Evolutionary conservation across 2,888 invertebrate genomes (phyloP), one percentile per base, ranked within the genome.

Genomic region (Euclidia mi): DNA sequence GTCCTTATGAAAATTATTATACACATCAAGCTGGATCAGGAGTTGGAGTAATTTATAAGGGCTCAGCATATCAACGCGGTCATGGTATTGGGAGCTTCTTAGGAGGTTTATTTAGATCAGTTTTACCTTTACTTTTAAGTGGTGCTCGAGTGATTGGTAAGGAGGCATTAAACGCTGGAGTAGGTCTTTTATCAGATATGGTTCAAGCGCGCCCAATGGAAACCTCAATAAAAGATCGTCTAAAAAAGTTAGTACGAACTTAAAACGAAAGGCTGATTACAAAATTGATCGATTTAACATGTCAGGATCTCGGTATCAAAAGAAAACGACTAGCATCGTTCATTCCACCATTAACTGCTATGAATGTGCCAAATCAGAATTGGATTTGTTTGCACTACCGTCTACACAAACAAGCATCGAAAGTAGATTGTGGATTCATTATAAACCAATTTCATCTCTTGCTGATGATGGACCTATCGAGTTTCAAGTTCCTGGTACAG

Each of bases 261-360:
- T 63, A 51, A 65, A 59, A 69, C 15, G 43, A n/a, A n/a, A n/a
- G n/a, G n/a, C n/a, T n/a, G n/a, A n/a, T n/a, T n/a, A n/a, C n/a
- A n/a, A n/a, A n/a, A 56, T 69, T 25, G 41, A 41, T 41, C 7
- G 67, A 60, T 35, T 46, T n/a, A 46, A 67, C 2, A 73, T 71
- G 71, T 51, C 35, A 9, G 73, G 73, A 2, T 71, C 70, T 3
- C 71, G 76, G n/a, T 65, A 75, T 71, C n/a, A n/a, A n/a, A n/a
- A n/a, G n/a, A n/a, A n/a, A 10, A 45, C 1, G 3, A 4, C 3
- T 25, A 25, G 7, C 25, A 4, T 3, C 25, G 25, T 25, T 25
- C 3, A 25, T 3, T 25, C 25, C 25, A 7, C 7, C 25, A 25
- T 25, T 4, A 7, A 25, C n/a, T n/a, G n/a, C n/a, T n/a, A n/a